Evolutionary conservation across 2,113 vertebrate genomes (phyloP).

Genomic region (Carassius auratus): DNA sequence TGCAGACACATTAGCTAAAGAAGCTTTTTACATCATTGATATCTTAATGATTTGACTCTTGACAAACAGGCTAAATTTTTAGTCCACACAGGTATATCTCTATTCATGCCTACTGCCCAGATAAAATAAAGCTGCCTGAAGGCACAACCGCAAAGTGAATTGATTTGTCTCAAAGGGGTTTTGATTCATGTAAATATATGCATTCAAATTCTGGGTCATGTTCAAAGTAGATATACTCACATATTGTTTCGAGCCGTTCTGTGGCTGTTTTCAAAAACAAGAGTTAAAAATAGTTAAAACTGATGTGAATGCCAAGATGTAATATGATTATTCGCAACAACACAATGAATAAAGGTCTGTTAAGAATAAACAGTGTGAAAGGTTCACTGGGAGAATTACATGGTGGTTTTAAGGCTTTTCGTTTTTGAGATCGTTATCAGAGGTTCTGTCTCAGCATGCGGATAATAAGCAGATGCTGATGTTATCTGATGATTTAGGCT

Average conservation of each 20-base stretch:
- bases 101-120: neutral
- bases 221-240: conserved; percentile 82
- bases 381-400: conserved; percentile 17
- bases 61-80: neutral
- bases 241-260: conserved; percentile 91
- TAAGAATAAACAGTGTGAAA: conserved; percentile 24
- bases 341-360: conserved; percentile 20
- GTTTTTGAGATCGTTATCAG: conserved; percentile 25
- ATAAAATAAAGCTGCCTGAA: neutral
- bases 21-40: neutral
- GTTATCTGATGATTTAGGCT: conserved; percentile 11
- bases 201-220: neutral
- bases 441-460: conserved; percentile 6
- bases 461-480: conserved; percentile 27
- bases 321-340: conserved; percentile 12
- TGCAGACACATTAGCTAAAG: neutral
- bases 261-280: conserved; percentile 83
- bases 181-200: neutral
- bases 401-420: conserved; percentile 1
- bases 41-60: neutral
- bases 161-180: neutral
- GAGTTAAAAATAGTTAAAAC: conserved; percentile 62
- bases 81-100: neutral
- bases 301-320: conserved; percentile 53
- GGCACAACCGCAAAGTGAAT: neutral